Evolutionary conservation across 1,140 invertebrate genomes (phyloP).

Genomic region (Solenopsis fugax): DNA sequence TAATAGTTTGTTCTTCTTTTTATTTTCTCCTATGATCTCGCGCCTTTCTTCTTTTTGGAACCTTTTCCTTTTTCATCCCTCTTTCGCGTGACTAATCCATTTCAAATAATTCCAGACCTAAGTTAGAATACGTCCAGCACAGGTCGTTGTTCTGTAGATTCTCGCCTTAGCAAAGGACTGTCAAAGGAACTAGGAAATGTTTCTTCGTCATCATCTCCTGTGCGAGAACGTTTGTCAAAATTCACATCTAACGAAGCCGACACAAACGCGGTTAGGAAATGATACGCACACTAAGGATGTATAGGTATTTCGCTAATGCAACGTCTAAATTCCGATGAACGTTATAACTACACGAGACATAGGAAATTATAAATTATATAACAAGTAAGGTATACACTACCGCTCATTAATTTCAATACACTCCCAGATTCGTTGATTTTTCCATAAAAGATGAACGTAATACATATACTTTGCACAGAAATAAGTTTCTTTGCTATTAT

Average conservation of each 20-base stretch:
- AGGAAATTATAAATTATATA: slow-evolving; percentile 4
- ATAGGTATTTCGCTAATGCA: not conserved
- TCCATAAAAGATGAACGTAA: too few relatives aligned
- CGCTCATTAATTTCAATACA: too few relatives aligned
- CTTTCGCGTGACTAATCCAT: not conserved
- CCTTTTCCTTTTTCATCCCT: slow-evolving; percentile 23
- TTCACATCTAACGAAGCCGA: slow-evolving; percentile 5
- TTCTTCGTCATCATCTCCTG: slow-evolving; percentile 40
- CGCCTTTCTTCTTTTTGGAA: not conserved
- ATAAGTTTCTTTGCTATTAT: too few relatives aligned
- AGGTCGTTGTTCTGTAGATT: slow-evolving; percentile 65
- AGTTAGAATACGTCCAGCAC: slow-evolving; percentile 48
- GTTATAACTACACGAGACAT: not conserved
- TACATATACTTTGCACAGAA: too few relatives aligned
- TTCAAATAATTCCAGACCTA: slow-evolving; percentile 39
- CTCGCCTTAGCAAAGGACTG: slow-evolving; percentile 51
- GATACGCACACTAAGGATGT: not conserved
- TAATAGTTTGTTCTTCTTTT: not conserved
- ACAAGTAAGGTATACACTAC: not conserved
- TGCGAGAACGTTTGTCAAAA: not conserved
- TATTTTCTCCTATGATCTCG: slow-evolving; percentile 29
- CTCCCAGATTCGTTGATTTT: too few relatives aligned
- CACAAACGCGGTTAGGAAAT: not conserved
- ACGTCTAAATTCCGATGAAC: not conserved
- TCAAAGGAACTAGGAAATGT: slow-evolving; percentile 42